Percentiles rank a stretch among this genome's conserved stretches.
These are phyloP conservation scores for Papilio helenus DNA, from an alignment of 1,140 invertebrate genomes.

Conservation along the genomic window DNA sequence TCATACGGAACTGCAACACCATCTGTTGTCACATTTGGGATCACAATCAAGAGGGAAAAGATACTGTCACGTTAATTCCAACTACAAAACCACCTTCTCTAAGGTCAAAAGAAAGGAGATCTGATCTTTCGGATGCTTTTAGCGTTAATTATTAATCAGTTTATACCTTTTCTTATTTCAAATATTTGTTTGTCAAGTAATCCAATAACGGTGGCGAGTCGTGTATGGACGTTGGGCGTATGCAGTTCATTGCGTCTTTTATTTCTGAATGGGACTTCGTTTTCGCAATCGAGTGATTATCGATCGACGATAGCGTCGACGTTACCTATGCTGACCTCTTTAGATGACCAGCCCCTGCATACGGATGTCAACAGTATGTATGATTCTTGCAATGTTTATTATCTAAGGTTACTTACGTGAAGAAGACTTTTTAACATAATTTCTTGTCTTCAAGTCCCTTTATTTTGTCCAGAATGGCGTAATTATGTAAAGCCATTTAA, in stretches of 20 bases:
- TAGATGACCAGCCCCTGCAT: constrained; percentile 67
- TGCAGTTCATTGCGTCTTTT: constrained; percentile 65
- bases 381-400: not conserved
- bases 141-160: not conserved
- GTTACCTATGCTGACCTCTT: constrained; percentile 64
- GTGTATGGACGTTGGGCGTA: constrained; percentile 72
- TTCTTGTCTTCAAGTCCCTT: not conserved
- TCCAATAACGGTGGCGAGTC: constrained; percentile 64
- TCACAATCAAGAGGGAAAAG: no score
- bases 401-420: no score
- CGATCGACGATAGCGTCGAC: constrained; percentile 55
- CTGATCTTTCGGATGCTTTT: no score
- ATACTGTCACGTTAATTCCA: no score
- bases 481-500: not conserved
- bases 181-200: constrained; percentile 55
- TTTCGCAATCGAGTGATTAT: constrained; percentile 57
- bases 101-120: no score
- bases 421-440: not conserved
- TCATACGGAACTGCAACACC: no score
- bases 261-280: constrained; percentile 60
- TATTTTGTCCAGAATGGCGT: not conserved
- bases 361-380: constrained; percentile 59
- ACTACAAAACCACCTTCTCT: no score
- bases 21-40: no score
- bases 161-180: not conserved